A percentile compares a stretch with the other conserved stretches of the same genome.
Conservation (phyloP, 2,113 vertebrate species). For the Sander lucioperca region DNA sequence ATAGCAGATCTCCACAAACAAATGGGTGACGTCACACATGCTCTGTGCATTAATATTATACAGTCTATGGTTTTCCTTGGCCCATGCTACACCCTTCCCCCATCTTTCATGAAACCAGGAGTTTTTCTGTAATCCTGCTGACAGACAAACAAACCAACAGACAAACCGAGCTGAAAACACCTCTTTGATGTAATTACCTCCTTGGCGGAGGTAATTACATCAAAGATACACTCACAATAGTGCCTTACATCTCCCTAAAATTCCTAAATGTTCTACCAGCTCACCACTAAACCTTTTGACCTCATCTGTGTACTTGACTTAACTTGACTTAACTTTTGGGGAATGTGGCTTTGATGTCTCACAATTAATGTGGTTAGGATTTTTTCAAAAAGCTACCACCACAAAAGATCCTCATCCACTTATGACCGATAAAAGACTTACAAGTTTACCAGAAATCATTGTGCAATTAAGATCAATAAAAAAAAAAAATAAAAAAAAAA, state of each 20-base stretch:
- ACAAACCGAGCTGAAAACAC: too few species aligned
- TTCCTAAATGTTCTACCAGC: neutral
- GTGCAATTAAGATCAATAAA: neutral
- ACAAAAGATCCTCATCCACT: constrained; percentile 15
- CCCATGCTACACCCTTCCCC: too few species aligned
- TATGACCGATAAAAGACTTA: neutral
- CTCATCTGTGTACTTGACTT: neutral
- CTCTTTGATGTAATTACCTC: too few species aligned
- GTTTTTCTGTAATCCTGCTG: too few species aligned
- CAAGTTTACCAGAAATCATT: neutral
- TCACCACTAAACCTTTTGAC: neutral
- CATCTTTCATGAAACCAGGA: too few species aligned
- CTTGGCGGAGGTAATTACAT: neutral
- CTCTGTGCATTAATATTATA: too few species aligned
- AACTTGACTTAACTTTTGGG: neutral
- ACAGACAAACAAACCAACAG: too few species aligned
- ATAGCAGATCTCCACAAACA: too few species aligned
- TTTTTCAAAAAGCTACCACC: neutral
- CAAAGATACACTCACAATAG: neutral
- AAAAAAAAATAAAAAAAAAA: too few species aligned
- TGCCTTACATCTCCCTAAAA: neutral
- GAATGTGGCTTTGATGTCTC: neutral
- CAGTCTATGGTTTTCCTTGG: too few species aligned
- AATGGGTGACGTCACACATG: too few species aligned
- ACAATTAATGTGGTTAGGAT: neutral